These are phyloP conservation scores for Clarias fuscus DNA, from an alignment of 2,797 vertebrate species.

Conservation along the genomic window DNA sequence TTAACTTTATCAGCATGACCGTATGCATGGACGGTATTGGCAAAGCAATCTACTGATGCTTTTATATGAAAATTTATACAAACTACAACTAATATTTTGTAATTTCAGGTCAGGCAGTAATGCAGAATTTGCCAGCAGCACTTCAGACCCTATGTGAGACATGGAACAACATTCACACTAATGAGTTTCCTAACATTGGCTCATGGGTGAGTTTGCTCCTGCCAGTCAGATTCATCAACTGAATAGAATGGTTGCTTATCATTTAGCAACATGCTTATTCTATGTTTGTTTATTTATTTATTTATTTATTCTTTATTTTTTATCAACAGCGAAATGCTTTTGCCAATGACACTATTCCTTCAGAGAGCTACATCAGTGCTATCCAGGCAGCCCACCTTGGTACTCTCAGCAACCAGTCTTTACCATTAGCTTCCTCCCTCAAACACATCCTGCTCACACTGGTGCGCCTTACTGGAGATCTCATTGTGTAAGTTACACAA, in stretches of 20 bases:
- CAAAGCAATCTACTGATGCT: background rate
- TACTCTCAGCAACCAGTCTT: conserved; percentile 90
- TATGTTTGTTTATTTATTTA: background rate
- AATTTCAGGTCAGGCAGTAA: conserved; percentile 81
- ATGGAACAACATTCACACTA: conserved; percentile 94
- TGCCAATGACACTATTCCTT: conserved; percentile 95
- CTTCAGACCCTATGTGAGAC: conserved; percentile 92
- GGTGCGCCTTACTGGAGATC: conserved; percentile 92
- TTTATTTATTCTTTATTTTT: background rate
- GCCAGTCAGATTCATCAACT: background rate
- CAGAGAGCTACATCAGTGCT: conserved; percentile 97
- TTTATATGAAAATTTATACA: background rate
- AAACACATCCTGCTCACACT: conserved; percentile 95
- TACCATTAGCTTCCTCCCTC: conserved; percentile 90
- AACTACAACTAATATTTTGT: conserved; percentile 30
- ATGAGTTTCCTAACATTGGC: conserved; percentile 96
- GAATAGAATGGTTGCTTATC: background rate
- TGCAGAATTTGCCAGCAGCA: conserved; percentile 91
- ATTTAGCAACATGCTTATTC: background rate
- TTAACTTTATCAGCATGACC: too few species aligned
- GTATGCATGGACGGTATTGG: too few species aligned
- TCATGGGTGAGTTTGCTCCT: conserved; percentile 85
- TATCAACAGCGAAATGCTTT: conserved; percentile 90
- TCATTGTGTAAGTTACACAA: conserved; percentile 87
- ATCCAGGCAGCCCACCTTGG: conserved; percentile 96